Evolutionary conservation across 2,888 invertebrate species (phyloP), one percentile per base, ranked within the genome.

Genomic region (Agonopterix alstromeriana): DNA sequence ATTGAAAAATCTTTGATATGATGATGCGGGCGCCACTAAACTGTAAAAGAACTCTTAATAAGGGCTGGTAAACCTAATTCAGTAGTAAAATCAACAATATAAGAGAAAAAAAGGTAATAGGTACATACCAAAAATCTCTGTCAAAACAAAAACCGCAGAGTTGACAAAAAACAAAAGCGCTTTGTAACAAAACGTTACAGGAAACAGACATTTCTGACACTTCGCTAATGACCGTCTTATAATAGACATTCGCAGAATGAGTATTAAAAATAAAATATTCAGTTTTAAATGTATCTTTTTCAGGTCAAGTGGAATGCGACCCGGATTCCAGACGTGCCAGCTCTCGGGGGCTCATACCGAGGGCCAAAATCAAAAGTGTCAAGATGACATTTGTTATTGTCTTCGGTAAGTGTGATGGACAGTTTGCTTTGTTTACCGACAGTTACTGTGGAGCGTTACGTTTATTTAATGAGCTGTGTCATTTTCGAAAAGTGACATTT

Each of bases 331-430:
- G 95, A 51, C 90, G 97, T 48, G 96, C 97, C 17, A 97, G 97
- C 66, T 97, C 97, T 0, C 90, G 97, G 47, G 98, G 98, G 14
- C 92, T 98, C 46, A 98, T 98, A 70, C 98, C 98, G 0, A 91
- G 96, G 59, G 98, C 98, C 43, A 98, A 98, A 89, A 96, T 98
- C 67, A 98, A 98, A 90, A 98, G 97, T 50, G 96, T 98, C 53
- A 98, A 98, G 85, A 98, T 98, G 97, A 98, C 98, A 2, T 94
- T 98, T 61, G 97, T 97, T 61, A 98, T 98, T 70, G 97, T 98
- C 54, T 95, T 97, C 65, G 96, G 96, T 95, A 72, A 90, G 93
- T 84, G 8, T 42, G 11, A n/a, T n/a, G 27, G 27, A 27, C 27
- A 27, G 27, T 27, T 27, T 27, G 27, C 27, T 27, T 27, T 27